A percentile compares a stretch with the other conserved stretches of the same genome.
Evolutionary conservation across 1,140 invertebrate species (phyloP).

Genomic region (Drosophila ficusphila): DNA sequence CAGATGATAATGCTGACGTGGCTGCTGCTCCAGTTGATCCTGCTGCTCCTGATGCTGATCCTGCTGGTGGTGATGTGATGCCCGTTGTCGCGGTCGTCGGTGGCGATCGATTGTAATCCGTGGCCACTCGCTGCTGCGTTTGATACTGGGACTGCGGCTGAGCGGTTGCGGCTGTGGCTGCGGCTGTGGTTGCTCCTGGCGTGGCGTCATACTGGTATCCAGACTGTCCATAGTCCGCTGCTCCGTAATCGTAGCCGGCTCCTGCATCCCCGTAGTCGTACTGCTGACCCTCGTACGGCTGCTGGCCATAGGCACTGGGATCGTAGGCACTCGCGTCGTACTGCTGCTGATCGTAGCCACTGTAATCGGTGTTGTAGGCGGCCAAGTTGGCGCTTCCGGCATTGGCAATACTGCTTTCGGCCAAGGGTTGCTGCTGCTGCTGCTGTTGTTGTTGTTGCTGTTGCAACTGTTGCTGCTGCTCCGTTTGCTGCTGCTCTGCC

Average conservation of each 20-base stretch:
- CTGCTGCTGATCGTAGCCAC: slow-evolving; percentile 82
- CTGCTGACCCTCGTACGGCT: slow-evolving; percentile 71
- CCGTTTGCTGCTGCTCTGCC: slow-evolving; percentile 53
- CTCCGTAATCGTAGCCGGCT: slow-evolving; percentile 55
- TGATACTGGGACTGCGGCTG: slow-evolving; percentile 41
- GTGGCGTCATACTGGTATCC: slow-evolving; percentile 63
- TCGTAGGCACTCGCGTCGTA: slow-evolving; percentile 78
- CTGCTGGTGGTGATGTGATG: slow-evolving; percentile 38
- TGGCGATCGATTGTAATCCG: slow-evolving; percentile 64
- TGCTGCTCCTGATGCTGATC: slow-evolving; percentile 38
- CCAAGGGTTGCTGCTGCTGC: slow-evolving; percentile 29
- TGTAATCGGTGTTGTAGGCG: slow-evolving; percentile 79
- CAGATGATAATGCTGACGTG: not conserved
- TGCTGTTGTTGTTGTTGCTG: slow-evolving; percentile 9
- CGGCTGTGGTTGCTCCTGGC: slow-evolving; percentile 41
- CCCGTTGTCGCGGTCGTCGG: slow-evolving; percentile 45
- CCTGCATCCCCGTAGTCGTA: slow-evolving; percentile 60
- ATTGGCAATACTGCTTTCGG: slow-evolving; percentile 40
- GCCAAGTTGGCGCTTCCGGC: slow-evolving; percentile 59
- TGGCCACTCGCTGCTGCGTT: slow-evolving; percentile 17
- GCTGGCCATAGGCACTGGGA: slow-evolving; percentile 61
- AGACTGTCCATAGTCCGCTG: slow-evolving; percentile 64
- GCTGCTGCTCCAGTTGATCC: slow-evolving; percentile 16
- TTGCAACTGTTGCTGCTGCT: slow-evolving; percentile 34
- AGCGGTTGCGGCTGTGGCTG: slow-evolving; percentile 42